A percentile compares a stretch with the other conserved stretches of the same genome.
phyloP scores from a whole-genome alignment of 2,888 invertebrate species.

The Bembecia ichneumoniformis region DNA sequence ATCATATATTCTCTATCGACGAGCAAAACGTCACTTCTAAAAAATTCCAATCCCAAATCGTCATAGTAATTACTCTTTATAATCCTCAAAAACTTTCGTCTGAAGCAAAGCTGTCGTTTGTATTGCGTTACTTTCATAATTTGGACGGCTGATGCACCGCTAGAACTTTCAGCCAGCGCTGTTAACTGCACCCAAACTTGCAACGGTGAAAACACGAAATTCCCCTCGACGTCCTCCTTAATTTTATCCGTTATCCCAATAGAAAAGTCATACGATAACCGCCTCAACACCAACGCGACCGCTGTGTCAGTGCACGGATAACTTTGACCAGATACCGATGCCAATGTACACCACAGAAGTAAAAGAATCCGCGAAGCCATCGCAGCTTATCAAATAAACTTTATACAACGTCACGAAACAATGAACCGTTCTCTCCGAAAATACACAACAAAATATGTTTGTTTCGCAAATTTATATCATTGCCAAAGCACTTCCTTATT shows the following conservation, averaged over 20 bases:
- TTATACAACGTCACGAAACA: no score
- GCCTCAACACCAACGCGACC: conserved; percentile 20
- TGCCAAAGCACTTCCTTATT: no score
- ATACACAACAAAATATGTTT: no score
- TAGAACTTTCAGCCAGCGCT: conserved; percentile 40
- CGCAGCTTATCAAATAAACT: no score
- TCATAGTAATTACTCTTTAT: neutral
- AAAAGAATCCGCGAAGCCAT: neutral
- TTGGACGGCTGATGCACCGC: conserved; percentile 28
- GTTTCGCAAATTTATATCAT: no score
- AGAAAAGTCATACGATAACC: conserved; percentile 42
- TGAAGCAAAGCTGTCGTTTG: conserved; percentile 31
- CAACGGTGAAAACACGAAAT: conserved; percentile 49
- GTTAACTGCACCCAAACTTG: conserved; percentile 45
- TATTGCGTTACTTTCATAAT: conserved; percentile 36
- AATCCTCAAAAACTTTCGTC: conserved; percentile 9
- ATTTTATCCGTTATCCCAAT: conserved; percentile 35
- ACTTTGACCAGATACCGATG: neutral
- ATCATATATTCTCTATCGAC: neutral
- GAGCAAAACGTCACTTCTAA: neutral
- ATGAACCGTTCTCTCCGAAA: no score
- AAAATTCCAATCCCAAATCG: neutral
- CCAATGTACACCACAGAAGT: neutral
- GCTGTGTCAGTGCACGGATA: neutral
- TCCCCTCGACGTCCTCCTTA: conserved; percentile 21